These are phyloP conservation scores for Bursaphelenchus mucronatus DNA, from an alignment of 1,140 invertebrate species.

Conservation along the genomic window DNA sequence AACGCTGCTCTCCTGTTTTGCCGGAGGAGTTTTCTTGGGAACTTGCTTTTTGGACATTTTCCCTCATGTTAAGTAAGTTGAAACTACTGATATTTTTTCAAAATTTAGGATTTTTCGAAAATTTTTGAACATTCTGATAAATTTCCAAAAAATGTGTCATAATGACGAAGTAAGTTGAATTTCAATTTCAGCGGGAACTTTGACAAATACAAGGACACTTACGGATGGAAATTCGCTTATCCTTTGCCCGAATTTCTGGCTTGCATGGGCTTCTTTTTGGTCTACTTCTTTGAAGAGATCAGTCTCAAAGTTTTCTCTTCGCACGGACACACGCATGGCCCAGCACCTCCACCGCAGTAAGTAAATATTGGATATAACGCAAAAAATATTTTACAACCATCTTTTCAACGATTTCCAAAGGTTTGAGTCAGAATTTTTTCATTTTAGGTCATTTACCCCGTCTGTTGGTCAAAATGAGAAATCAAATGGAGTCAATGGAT, in stretches of 20 bases:
- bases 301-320: constrained; percentile 47
- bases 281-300: constrained; percentile 55
- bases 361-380: too few species aligned
- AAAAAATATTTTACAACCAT: too few species aligned
- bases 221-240: constrained; percentile 32
- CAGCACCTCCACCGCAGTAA: too few species aligned
- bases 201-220: constrained; percentile 25
- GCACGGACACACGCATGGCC: constrained; percentile 35
- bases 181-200: constrained; percentile 43
- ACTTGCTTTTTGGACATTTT: constrained; percentile 79
- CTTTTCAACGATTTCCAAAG: too few species aligned
- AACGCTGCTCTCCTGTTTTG: constrained; percentile 72
- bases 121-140: not conserved
- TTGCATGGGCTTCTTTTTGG: constrained; percentile 58
- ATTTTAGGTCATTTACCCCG: too few species aligned
- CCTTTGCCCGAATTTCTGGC: constrained; percentile 52
- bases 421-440: too few species aligned
- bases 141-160: not conserved
- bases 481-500: constrained; percentile 13
- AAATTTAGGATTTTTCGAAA: not conserved
- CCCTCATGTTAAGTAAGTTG: constrained; percentile 72
- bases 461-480: not conserved
- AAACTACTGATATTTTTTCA: not conserved
- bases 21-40: constrained; percentile 77
- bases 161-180: not conserved